A percentile compares a stretch with the other conserved stretches of the same genome.
Evolutionary conservation across 1,140 invertebrate species (phyloP).

Genomic region (Apis florea): DNA sequence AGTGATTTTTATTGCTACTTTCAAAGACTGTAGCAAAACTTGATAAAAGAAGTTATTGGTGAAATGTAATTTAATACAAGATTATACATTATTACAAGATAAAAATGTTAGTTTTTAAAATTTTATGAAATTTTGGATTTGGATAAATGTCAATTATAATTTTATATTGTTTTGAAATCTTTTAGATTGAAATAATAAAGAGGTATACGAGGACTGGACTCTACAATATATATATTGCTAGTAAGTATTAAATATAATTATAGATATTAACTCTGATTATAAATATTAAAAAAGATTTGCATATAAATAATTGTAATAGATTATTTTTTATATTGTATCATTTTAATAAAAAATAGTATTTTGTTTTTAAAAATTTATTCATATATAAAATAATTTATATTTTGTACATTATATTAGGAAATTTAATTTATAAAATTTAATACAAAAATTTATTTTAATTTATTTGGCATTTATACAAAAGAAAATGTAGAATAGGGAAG

Average conservation of each 20-base stretch:
- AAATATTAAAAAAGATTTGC: not conserved
- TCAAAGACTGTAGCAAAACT: not conserved
- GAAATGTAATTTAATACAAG: not conserved
- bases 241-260: slow-evolving; percentile 15
- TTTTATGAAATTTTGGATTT: not conserved
- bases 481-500: slow-evolving; percentile 48
- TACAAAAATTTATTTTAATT: slow-evolving; percentile 53
- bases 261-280: not conserved
- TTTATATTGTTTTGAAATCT: slow-evolving; percentile 3
- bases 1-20: slow-evolving; percentile 4
- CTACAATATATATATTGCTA: slow-evolving; percentile 10
- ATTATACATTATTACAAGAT: not conserved
- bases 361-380: not conserved
- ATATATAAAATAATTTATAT: not conserved
- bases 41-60: not conserved
- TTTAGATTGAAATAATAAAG: slow-evolving; percentile 36
- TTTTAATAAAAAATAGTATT: not conserved
- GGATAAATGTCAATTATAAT: not conserved
- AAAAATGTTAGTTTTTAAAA: slow-evolving; percentile 12
- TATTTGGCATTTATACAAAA: slow-evolving; percentile 43
- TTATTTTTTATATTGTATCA: not conserved
- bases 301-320: not conserved
- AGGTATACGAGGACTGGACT: slow-evolving; percentile 21
- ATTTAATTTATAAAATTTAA: slow-evolving; percentile 22
- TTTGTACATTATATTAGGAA: not conserved